phyloP scores from a whole-genome alignment of 2,888 invertebrate species.

The Heliconius aoede region DNA sequence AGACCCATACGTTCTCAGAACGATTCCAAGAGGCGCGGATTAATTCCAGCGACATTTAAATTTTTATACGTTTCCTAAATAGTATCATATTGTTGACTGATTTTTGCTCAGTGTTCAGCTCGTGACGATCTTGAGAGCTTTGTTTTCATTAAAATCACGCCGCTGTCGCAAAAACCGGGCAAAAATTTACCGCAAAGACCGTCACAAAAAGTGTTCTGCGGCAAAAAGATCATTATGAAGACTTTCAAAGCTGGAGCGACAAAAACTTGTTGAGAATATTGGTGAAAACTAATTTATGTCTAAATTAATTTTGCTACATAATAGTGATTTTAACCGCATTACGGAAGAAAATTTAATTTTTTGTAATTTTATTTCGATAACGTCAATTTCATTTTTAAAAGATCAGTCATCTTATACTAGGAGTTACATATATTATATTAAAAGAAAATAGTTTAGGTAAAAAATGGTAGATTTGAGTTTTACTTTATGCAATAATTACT shows the following conservation, averaged over 20 bases:
- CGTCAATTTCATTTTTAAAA: too few relatives aligned
- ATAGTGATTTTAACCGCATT: neutral
- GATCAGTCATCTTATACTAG: too few relatives aligned
- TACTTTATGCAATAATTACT: neutral
- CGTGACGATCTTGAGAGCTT: slow-evolving; percentile 22
- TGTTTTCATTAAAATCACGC: slow-evolving; percentile 31
- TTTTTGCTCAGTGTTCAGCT: slow-evolving; percentile 1
- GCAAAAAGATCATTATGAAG: slow-evolving; percentile 33
- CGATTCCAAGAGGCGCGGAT: too few relatives aligned
- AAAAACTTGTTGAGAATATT: slow-evolving; percentile 26
- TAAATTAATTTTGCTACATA: slow-evolving; percentile 1
- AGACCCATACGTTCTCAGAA: too few relatives aligned
- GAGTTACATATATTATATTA: too few relatives aligned
- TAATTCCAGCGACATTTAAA: too few relatives aligned
- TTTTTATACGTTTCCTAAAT: too few relatives aligned
- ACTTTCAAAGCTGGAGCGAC: slow-evolving; percentile 18
- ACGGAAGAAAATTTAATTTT: neutral
- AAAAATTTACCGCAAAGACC: slow-evolving; percentile 14
- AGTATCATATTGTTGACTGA: neutral
- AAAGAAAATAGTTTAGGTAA: too few relatives aligned
- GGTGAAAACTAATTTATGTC: slow-evolving; percentile 21
- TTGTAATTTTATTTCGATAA: neutral
- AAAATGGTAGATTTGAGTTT: too few relatives aligned
- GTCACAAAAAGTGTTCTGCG: slow-evolving; percentile 27
- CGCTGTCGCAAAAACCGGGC: slow-evolving; percentile 21